Base-by-base conservation (phyloP, 2,797 vertebrate genomes). In the Chanos chanos region DNA sequence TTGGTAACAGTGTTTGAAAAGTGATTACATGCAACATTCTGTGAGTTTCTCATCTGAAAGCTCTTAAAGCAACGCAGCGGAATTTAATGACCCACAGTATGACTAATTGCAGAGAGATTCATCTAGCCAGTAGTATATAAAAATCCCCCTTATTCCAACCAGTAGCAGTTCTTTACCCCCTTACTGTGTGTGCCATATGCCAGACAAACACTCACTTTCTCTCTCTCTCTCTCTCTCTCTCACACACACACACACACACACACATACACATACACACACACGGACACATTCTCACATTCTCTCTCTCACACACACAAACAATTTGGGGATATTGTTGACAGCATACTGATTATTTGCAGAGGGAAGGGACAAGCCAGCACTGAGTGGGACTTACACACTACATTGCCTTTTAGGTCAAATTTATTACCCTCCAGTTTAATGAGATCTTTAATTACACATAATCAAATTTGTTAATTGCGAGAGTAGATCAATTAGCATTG, bases 91-190 rank as follows among this genome's bases (percentile, higher is more conserved):
- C 54, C 66, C 48, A 68, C 74, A 73, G 63, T 63, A 67, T 81
- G 56, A 70, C 68, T 78, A 81, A 82, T 84, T 83, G 66, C 68
- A 48, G 48, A 1, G 22, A 75, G 75, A 84, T 81, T 73, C 71
- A 62, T 69, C 77, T 76, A n/a, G 70, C 51, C 65, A 71, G 63
- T 71, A 80, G 66, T 71, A 76, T 71, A 69, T 80, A 77, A 71
- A 77, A 73, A 71, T 64, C 47, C 44, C 30, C 51, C 64, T 53
- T 66, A 48, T 59, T 59, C 52, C 59, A 64, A 24, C 47, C 48
- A 51, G 37, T 61, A 27, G 50, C 33, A 34, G 67, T 50, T 37
- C 39, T 47, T 39, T 58, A 53, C 54, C 47, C 43, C 30, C 61
- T 21, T 7, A 41, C 67, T 41, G 33, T 60, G 49, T 49, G 30